Evolutionary conservation across 2,113 vertebrate species (phyloP), one percentile per base, ranked within the genome.

Genomic region (Phalacrocorax carbo): DNA sequence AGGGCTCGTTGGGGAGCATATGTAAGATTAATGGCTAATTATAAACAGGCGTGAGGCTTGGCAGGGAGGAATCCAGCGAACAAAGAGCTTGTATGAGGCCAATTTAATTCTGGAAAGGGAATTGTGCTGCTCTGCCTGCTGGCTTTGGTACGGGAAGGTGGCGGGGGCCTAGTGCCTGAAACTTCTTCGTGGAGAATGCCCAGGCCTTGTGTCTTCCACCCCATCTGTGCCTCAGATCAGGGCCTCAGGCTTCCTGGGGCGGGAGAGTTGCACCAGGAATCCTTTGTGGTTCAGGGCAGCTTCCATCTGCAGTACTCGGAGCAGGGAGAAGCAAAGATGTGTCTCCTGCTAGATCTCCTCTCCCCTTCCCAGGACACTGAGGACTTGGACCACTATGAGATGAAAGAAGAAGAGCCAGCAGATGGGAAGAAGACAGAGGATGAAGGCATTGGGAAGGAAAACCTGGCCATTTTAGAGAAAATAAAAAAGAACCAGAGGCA

Each of bases 401-500:
- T 98, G 98, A 98, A 98, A 97, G 98, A 98, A 32, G 98, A 98
- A 21, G 98, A 98, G 89, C 98, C 98, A 0, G 97, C 96, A 7
- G 98, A 98, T 32, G 98, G 98, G 46, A 98, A 97, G 89, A 98
- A 98, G 80, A 97, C 98, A 0, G 98, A 98, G 94, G 98, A 98
- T 12, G 98, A 98, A 61, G 98, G 98, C 96, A 98, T 98, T 15
- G 98, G 98, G 22, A 98, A 98, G 93, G 98, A 98, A 69, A 98
- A 98, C 94, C 64, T 98, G 97, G 98, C 98, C 91, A 98, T 98
- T 80, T 83, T 98, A 80, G 98, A 98, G 97, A 98, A 98, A 95
- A 98, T 98, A 7, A 98, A 98, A 97, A 98, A 98, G 98, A 98
- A 98, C 98, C 98, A 98, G 98, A 98, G 98, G 98, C 98, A 98